Evolutionary conservation across 2,797 vertebrate species (phyloP).

Genomic region (Brachyalestes nurse): DNA sequence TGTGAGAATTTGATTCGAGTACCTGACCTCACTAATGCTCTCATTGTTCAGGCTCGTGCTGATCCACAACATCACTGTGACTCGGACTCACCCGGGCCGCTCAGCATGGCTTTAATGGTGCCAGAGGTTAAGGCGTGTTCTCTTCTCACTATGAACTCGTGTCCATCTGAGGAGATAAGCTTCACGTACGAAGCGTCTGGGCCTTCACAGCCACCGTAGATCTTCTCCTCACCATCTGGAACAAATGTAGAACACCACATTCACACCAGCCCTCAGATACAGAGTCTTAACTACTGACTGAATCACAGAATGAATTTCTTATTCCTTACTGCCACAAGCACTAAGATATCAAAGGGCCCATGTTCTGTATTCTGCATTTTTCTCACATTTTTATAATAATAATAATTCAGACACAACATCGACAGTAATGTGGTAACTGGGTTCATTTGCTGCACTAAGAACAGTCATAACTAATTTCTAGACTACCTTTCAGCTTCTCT

Average conservation of each 20-base stretch:
- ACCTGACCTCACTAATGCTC: too few relatives aligned
- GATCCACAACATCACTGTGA: too few relatives aligned
- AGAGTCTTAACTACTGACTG: not conserved
- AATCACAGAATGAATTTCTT: not conserved
- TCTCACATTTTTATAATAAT: too few relatives aligned
- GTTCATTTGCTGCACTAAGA: too few relatives aligned
- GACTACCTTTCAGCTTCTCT: too few relatives aligned
- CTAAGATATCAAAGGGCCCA: not conserved
- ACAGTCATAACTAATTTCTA: too few relatives aligned
- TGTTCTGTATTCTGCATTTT: too few relatives aligned
- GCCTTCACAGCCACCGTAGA: conserved; percentile 96
- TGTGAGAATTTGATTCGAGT: too few relatives aligned
- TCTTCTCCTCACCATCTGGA: conserved; percentile 96
- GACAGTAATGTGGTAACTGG: too few relatives aligned
- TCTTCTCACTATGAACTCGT: conserved; percentile 98
- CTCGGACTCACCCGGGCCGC: conserved; percentile 87
- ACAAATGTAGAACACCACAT: not conserved
- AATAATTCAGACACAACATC: too few relatives aligned
- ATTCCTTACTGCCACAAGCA: not conserved
- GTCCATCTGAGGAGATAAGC: conserved; percentile 97
- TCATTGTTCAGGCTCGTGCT: not conserved
- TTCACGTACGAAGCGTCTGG: conserved; percentile 99
- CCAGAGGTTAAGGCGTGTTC: conserved; percentile 98
- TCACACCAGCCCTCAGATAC: not conserved
- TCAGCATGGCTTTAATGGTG: conserved; percentile 99